Evolutionary conservation across 2,888 invertebrate genomes (phyloP).

Genomic region (Campoletis raptor): DNA sequence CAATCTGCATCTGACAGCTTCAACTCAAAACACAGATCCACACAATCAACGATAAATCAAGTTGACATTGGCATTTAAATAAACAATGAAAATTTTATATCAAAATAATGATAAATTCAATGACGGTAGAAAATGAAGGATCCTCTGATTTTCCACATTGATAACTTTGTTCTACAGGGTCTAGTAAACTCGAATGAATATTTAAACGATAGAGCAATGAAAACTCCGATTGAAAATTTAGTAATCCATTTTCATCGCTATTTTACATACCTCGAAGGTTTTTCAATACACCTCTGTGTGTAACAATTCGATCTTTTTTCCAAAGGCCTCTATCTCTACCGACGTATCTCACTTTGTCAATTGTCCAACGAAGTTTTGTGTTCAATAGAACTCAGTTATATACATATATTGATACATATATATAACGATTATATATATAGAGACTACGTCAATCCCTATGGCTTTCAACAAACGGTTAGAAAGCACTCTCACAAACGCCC

Average conservation of each 20-base stretch:
- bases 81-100: neutral
- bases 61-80: neutral
- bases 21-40: neutral
- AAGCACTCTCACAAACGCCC: constrained; percentile 44
- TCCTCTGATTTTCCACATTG: neutral
- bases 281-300: constrained; percentile 7
- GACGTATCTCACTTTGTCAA: constrained; percentile 35
- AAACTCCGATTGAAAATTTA: constrained; percentile 26
- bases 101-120: neutral
- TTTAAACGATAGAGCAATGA: constrained; percentile 38
- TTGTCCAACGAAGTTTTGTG: constrained; percentile 39
- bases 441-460: constrained; percentile 14
- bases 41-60: neutral
- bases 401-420: neutral
- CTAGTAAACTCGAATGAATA: constrained; percentile 37
- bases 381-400: constrained; percentile 28
- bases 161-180: neutral
- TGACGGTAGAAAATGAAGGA: neutral
- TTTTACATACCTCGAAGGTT: neutral
- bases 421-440: constrained; percentile 7
- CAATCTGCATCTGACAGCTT: neutral
- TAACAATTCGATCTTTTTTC: constrained; percentile 1
- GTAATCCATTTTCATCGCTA: constrained; percentile 54
- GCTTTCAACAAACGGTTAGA: constrained; percentile 41
- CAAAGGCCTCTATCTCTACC: neutral